Percentiles rank a stretch among this genome's conserved stretches.
Conservation (phyloP, 2,888 invertebrate species). For the Melinaea marsaeus region DNA sequence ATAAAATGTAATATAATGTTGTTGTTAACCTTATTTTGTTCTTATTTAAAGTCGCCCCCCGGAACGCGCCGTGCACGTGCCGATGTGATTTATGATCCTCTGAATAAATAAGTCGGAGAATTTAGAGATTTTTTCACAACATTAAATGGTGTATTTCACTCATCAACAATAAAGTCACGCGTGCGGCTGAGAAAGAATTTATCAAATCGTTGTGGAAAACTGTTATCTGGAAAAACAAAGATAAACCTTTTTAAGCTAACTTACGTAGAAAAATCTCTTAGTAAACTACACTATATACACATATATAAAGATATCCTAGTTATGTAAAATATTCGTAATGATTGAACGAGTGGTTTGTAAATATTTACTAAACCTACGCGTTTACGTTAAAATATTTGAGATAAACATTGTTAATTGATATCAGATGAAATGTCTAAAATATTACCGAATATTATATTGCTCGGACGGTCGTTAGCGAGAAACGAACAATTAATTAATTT, state of each 20-base stretch:
- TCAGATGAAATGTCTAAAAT: slow-evolving; percentile 50
- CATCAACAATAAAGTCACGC: slow-evolving; percentile 32
- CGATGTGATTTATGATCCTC: slow-evolving; percentile 66
- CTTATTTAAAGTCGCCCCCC: slow-evolving; percentile 21
- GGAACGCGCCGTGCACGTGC: slow-evolving; percentile 52
- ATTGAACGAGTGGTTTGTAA: slow-evolving; percentile 37
- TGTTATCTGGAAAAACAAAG: no score
- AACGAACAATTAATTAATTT: slow-evolving; percentile 57
- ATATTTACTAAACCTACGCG: slow-evolving; percentile 43
- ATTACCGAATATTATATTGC: slow-evolving; percentile 31
- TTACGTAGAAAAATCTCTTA: no score
- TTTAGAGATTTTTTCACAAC: slow-evolving; percentile 38
- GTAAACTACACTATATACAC: no score
- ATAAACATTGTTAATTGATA: slow-evolving; percentile 55
- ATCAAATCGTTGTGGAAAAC: background rate
- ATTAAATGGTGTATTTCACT: slow-evolving; percentile 29
- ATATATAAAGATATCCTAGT: background rate
- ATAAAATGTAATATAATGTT: slow-evolving; percentile 14
- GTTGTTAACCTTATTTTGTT: slow-evolving; percentile 24
- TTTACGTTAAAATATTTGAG: slow-evolving; percentile 55
- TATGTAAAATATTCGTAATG: background rate
- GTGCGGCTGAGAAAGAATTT: slow-evolving; percentile 12
- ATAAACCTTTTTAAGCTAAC: no score
- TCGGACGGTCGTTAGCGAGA: slow-evolving; percentile 48
- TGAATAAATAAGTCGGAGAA: slow-evolving; percentile 65